Evolutionary conservation across 2,113 vertebrate species (phyloP).

Genomic region (Sorex araneus): DNA sequence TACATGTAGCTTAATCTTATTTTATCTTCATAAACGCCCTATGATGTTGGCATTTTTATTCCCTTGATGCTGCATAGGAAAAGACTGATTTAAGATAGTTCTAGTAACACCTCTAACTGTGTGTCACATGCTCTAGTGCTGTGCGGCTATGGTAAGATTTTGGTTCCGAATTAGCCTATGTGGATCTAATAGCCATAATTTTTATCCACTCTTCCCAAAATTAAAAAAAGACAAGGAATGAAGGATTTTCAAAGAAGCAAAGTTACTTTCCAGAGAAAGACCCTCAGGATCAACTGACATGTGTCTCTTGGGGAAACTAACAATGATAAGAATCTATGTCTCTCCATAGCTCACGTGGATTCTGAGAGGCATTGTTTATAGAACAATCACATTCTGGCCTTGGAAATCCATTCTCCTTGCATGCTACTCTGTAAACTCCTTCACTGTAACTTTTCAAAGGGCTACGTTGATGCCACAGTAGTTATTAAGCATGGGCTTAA

Average conservation of each 20-base stretch:
- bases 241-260: not conserved
- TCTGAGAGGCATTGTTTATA: not conserved
- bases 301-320: not conserved
- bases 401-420: too few relatives aligned
- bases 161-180: not conserved
- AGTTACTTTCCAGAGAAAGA: not conserved
- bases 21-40: not conserved
- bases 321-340: not conserved
- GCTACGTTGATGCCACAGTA: not conserved
- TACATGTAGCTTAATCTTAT: not conserved
- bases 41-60: not conserved
- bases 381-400: not conserved
- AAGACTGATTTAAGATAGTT: not conserved
- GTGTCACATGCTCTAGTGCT: too few relatives aligned
- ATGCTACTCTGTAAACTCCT: fast-evolving
- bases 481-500: not conserved
- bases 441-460: not conserved
- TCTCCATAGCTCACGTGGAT: not conserved
- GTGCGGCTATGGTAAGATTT: not conserved
- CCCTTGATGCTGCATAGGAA: not conserved
- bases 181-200: not conserved
- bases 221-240: not conserved
- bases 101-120: too few relatives aligned
- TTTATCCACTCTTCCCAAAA: not conserved
- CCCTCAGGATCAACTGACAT: not conserved